Evolutionary conservation across 2,797 vertebrate genomes (phyloP).

Genomic region (Epinephelus malabaricus): DNA sequence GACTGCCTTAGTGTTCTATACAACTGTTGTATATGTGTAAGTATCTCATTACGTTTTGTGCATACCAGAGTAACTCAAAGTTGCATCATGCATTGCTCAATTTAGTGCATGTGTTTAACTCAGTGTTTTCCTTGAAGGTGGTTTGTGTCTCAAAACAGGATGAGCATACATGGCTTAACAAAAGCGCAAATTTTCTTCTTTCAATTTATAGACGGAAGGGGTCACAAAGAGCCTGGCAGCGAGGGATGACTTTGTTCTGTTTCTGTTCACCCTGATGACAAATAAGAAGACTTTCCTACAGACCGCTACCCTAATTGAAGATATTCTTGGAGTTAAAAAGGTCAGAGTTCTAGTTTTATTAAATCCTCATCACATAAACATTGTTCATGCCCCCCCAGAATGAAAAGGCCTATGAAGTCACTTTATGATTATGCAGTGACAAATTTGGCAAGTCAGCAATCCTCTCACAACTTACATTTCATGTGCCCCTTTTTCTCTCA

Average conservation of each 20-base stretch:
- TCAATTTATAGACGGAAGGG: slow-evolving; percentile 89
- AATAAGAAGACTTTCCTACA: slow-evolving; percentile 99
- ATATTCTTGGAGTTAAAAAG: slow-evolving; percentile 98
- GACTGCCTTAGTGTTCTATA: slow-evolving; percentile 98
- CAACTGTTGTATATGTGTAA: slow-evolving; percentile 99
- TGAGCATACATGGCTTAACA: neutral
- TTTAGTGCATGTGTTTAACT: neutral
- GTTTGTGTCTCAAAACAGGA: neutral
- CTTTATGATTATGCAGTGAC: neutral
- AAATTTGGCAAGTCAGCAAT: neutral
- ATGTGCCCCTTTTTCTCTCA: neutral
- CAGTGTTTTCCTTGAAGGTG: neutral
- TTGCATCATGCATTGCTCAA: neutral
- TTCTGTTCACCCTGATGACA: slow-evolving; percentile 98
- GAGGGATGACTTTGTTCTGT: slow-evolving; percentile 97
- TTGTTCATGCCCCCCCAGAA: neutral
- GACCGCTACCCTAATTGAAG: slow-evolving; percentile 97
- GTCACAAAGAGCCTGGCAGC: slow-evolving; percentile 95
- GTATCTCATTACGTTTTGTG: slow-evolving; percentile 69
- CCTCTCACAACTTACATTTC: neutral
- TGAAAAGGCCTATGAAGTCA: neutral
- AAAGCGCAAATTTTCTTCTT: neutral
- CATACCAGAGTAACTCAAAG: slow-evolving; percentile 17
- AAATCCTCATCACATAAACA: neutral
- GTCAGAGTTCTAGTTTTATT: slow-evolving; percentile 76